Evolutionary conservation across 1,140 invertebrate genomes (phyloP).

Genomic region (Vollenhovia emeryi): DNA sequence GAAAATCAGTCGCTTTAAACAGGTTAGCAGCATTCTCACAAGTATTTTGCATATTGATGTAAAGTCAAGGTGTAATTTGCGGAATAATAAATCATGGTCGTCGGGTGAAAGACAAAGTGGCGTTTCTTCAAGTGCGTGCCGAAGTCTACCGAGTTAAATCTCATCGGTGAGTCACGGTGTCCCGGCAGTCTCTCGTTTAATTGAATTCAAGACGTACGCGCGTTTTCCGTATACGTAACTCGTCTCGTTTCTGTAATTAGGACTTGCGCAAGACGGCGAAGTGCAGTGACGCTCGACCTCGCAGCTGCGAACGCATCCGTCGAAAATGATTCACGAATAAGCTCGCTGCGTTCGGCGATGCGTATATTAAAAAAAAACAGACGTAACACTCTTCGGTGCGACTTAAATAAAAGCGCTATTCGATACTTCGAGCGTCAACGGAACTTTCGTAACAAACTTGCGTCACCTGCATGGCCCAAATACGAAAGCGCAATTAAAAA

Average conservation of each 20-base stretch:
- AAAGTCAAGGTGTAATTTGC: not conserved
- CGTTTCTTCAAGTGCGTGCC: not conserved
- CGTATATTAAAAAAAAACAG: not conserved
- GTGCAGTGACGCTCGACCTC: not conserved
- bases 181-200: not conserved
- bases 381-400: not conserved
- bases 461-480: not conserved
- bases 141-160: constrained; percentile 13
- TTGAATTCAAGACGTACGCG: not conserved
- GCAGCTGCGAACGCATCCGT: not conserved
- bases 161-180: not conserved
- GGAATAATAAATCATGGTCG: not conserved
- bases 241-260: constrained; percentile 1
- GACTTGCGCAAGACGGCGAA: constrained; percentile 11
- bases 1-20: not conserved
- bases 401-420: not conserved
- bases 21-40: not conserved
- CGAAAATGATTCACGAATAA: constrained; percentile 25
- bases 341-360: not conserved
- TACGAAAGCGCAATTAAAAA: not conserved
- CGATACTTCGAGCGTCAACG: not conserved
- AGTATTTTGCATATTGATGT: not conserved
- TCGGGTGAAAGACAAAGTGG: not conserved
- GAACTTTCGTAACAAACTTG: not conserved
- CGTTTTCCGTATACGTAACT: not conserved